Base-by-base conservation (phyloP, 2,113 vertebrate genomes). In the Willisornis vidua region DNA sequence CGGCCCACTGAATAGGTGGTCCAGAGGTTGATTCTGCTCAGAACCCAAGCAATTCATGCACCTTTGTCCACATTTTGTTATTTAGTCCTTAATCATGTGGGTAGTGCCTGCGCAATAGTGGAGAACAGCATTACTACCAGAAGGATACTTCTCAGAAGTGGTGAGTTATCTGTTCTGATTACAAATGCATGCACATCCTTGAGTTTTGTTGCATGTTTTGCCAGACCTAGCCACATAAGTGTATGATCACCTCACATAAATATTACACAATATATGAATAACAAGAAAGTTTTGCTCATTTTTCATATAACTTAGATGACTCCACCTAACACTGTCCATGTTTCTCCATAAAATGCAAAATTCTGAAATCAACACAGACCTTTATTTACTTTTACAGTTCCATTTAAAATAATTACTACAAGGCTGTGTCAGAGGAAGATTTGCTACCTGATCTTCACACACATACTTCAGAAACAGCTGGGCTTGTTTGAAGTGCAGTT, bases 221-320 rank as follows among this genome's bases (percentile, higher is more conserved):
- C 20, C 52, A 75, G 41, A 72, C 29, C 25, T 74, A 46, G 17
- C 55, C 10, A 29, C 0, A 0, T 6, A 20, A n/a, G 16, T 6
- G 5, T 66, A 41, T 54, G 37, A 55, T 31, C 37, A 73, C 5
- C 12, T 85, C 84, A 62, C 14, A 54, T 12, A 74, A 78, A 35
- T 8, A n/a, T 37, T 67, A 63, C 17, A 67, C 9, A 49, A 13
- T 23, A n/a, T 18, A 29, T 8, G 12, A 78, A 39, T n/a, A 37
- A 57, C 12, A 62, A 41, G 4, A 37, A 87, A 73, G 7, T 48
- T 85, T 26, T 73, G 8, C 23, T 74, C 5, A 33, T 73, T 92
- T 78, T n/a, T 59, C 63, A 33, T 8, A 3, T 33, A 74, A 35
- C 19, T 67, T 63, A 58, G 19, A 67, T n/a, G 4, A 54, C 43